Percentiles rank a stretch among this genome's conserved stretches.
Evolutionary conservation across 2,888 invertebrate species (phyloP).

Genomic region (Subacronicta megacephala): DNA sequence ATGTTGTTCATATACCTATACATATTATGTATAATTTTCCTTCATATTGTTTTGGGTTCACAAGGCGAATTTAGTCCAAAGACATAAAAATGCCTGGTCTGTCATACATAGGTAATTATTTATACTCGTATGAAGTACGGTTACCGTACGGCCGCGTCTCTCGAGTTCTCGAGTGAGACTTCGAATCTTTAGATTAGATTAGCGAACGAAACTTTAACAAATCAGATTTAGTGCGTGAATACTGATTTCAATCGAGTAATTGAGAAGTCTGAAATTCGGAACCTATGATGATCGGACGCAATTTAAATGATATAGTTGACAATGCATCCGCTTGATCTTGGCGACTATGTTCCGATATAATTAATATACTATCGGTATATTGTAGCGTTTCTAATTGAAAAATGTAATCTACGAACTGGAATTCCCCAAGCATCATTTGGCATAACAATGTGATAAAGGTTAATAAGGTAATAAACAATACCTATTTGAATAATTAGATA

Average conservation of each 20-base stretch:
- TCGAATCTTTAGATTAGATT: constrained; percentile 1
- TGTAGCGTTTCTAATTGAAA: constrained; percentile 17
- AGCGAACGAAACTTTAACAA: too few relatives aligned
- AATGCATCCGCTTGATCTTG: constrained; percentile 29
- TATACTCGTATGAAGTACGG: constrained; percentile 10
- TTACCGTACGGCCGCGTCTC: constrained; percentile 8
- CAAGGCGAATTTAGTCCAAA: constrained; percentile 5
- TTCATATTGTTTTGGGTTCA: constrained; percentile 23
- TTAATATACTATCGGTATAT: constrained; percentile 23
- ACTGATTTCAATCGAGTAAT: constrained; percentile 45
- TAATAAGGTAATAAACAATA: constrained; percentile 13
- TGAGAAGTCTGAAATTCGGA: constrained; percentile 39
- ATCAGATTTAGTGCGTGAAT: constrained; percentile 4
- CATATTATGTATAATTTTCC: constrained; percentile 33
- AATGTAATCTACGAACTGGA: constrained; percentile 22
- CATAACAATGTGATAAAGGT: constrained; percentile 20
- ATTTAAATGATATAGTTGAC: constrained; percentile 52
- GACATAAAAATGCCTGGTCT: constrained; percentile 1
- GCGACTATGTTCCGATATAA: constrained; percentile 32
- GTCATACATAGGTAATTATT: too few relatives aligned
- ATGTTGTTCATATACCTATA: constrained; percentile 5
- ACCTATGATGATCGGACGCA: constrained; percentile 37
- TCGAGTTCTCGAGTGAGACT: neutral
- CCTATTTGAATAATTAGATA: neutral
- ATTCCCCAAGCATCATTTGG: constrained; percentile 11